Evolutionary conservation across 2,797 vertebrate species (phyloP).

Genomic region (Chlorospingus flavigularis): DNA sequence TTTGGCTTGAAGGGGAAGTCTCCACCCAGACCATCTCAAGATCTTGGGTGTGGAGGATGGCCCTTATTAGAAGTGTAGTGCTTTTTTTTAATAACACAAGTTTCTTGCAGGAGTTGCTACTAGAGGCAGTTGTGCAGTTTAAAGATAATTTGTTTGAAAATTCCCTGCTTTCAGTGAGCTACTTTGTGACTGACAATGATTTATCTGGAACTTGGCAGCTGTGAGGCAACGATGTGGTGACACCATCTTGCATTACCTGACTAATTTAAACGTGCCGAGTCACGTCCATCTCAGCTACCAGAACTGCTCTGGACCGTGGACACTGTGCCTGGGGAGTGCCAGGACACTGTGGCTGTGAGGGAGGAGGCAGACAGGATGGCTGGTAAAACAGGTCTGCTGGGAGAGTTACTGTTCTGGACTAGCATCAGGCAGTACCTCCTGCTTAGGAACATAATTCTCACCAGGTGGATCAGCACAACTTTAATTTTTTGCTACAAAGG

Average conservation of each 20-base stretch:
- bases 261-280: background rate
- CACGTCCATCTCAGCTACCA: background rate
- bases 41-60: background rate
- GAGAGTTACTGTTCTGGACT: background rate
- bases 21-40: background rate
- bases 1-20: slow-evolving; percentile 12
- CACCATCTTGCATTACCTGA: background rate
- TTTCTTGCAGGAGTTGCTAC: background rate
- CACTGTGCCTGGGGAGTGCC: background rate
- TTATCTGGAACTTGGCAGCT: background rate
- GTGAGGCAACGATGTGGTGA: background rate
- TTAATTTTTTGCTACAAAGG: background rate
- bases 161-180: background rate
- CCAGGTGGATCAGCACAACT: background rate
- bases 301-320: background rate
- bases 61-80: background rate
- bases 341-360: background rate
- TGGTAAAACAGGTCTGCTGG: background rate
- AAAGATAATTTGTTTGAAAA: background rate
- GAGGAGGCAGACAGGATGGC: background rate
- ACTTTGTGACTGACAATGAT: background rate
- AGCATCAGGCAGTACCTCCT: background rate
- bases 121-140: background rate
- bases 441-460: background rate
- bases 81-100: background rate